Evolutionary conservation across 2,797 vertebrate genomes (phyloP).

Genomic region (Epinephelus malabaricus): DNA sequence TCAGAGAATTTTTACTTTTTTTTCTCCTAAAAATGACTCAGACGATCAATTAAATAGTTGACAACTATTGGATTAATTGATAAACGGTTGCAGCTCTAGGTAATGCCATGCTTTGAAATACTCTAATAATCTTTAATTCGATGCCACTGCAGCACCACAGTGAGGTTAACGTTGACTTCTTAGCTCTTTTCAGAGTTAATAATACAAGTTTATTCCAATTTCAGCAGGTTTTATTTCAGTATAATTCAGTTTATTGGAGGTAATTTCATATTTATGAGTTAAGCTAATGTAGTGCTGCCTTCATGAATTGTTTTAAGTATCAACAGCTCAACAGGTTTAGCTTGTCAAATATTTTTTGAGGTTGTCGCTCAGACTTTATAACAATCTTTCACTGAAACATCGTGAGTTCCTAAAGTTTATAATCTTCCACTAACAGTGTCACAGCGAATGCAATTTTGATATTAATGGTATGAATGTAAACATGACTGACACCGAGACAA

Average conservation of each 20-base stretch:
- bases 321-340: not conserved
- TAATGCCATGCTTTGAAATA: not conserved
- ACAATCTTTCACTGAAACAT: conserved; percentile 12
- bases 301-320: conserved; percentile 14
- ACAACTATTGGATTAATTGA: no score
- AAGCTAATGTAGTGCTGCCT: not conserved
- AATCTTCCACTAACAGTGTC: not conserved
- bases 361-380: conserved; percentile 12
- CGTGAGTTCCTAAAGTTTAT: not conserved
- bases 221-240: not conserved
- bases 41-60: no score
- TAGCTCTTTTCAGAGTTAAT: not conserved
- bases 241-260: not conserved
- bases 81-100: no score
- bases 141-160: not conserved
- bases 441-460: not conserved
- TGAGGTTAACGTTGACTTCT: not conserved
- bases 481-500: not conserved
- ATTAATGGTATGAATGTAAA: not conserved
- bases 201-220: not conserved
- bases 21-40: no score
- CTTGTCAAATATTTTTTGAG: not conserved
- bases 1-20: no score
- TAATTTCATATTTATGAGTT: not conserved
- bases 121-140: not conserved